Evolutionary conservation across 2,888 invertebrate genomes (phyloP), one percentile per base, ranked within the genome.

Genomic region (Gymnoscelis rufifasciata): DNA sequence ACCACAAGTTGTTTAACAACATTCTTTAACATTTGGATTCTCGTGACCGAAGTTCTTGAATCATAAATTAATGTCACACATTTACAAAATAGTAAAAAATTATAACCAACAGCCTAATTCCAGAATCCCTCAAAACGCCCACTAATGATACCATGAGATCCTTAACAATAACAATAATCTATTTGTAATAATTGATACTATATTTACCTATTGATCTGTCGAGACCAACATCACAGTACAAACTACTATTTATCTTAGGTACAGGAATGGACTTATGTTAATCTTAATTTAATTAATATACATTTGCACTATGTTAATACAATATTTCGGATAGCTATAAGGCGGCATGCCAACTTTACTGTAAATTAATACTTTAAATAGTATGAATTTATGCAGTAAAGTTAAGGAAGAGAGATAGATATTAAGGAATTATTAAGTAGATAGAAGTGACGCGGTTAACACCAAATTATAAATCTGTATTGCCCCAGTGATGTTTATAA

Each of bases 191-290:
- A 84, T 86, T 86, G 84, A 86, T 84, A 74, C 78, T 86, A 86
- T 83, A 72, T 77, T 39, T 76, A 78, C 58, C 83, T 84, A 83
- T 78, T 80, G 82, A 83, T 84, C 81, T 19, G 73, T 83, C 78
- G 84, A 86, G 83, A 86, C 86, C 87, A 77, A 80, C 83, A 86
- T 86, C 87, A 87, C 84, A 86, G 86, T 84, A 83, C 80, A 78
- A 74, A 72, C 81, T 81, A 83, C 79, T 81, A 77, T 75, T 72
- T 81, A 75, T 87, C 87, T 87, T 87, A 87, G 87, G 87, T 86
- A 84, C 86, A 78, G 87, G 86, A 87, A 87, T 86, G 84, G 84
- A 78, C 80, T 83, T 80, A 83, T 58, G 69, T 75, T 78, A 45
- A 26, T 67, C 71, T 72, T 77, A 71, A 54, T 66, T 68, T 58